Percentiles rank a stretch among this genome's conserved stretches.
These are phyloP conservation scores for Eupeodes corollae DNA, from an alignment of 1,140 invertebrate species.

Conservation along the genomic window DNA sequence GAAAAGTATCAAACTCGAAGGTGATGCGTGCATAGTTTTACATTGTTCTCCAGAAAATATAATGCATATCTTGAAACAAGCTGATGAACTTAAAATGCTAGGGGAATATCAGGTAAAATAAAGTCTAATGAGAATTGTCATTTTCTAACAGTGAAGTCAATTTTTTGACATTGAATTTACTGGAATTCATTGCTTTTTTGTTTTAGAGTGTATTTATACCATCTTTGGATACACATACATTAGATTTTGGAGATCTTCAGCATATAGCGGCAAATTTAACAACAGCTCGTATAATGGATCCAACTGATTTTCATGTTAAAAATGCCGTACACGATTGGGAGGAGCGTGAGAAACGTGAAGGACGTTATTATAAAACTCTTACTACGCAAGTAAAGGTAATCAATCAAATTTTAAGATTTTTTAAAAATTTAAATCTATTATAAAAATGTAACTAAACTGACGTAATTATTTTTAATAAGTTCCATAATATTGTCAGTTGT, in stretches of 20 bases:
- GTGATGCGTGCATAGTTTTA: constrained; percentile 63
- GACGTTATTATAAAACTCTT: constrained; percentile 22
- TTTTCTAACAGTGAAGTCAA: neutral
- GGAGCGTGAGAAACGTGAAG: constrained; percentile 31
- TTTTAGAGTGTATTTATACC: constrained; percentile 44
- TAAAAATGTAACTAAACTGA: too few relatives aligned
- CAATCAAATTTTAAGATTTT: too few relatives aligned
- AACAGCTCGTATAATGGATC: constrained; percentile 57
- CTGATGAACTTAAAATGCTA: constrained; percentile 69
- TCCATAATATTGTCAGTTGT: too few relatives aligned
- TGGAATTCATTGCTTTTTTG: neutral
- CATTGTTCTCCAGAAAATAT: constrained; percentile 62
- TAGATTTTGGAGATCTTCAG: constrained; percentile 55
- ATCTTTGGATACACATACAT: constrained; percentile 55
- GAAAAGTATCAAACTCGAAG: constrained; percentile 61
- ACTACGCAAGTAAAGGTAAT: constrained; percentile 22
- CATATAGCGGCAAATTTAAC: constrained; percentile 61
- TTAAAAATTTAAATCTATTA: neutral
- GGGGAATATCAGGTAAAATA: constrained; percentile 53
- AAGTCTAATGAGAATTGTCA: neutral
- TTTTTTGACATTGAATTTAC: neutral
- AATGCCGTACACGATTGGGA: constrained; percentile 41
- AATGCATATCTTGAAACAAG: constrained; percentile 57
- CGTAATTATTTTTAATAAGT: too few relatives aligned
- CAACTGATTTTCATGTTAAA: constrained; percentile 39